Evolutionary conservation across 2,113 vertebrate species (phyloP).

Genomic region (Hoplias malabaricus): DNA sequence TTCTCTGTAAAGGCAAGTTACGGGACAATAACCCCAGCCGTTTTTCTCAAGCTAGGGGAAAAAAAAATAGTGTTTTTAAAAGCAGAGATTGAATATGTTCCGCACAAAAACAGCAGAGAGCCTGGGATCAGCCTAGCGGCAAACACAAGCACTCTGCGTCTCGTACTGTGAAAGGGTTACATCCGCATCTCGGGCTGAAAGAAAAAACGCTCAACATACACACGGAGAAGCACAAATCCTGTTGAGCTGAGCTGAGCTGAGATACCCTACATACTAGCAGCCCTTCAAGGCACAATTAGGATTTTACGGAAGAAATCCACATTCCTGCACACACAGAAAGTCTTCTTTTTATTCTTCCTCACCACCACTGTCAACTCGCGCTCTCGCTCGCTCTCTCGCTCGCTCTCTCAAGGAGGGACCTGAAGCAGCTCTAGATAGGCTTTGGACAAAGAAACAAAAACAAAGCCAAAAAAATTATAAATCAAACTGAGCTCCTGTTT

Average conservation of each 20-base stretch:
- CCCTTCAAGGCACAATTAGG: constrained; percentile 84
- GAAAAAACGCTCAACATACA: constrained; percentile 50
- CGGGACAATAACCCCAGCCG: constrained; percentile 53
- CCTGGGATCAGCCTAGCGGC: constrained; percentile 74
- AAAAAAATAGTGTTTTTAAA: constrained; percentile 49
- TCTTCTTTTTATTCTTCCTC: constrained; percentile 72
- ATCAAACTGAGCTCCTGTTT: constrained; percentile 68
- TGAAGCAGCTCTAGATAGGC: constrained; percentile 72
- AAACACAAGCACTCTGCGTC: constrained; percentile 68
- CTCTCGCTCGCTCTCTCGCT: constrained; percentile 25
- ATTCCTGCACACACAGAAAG: constrained; percentile 79
- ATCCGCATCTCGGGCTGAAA: constrained; percentile 75
- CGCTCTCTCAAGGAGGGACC: constrained; percentile 73
- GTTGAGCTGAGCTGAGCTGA: constrained; percentile 77
- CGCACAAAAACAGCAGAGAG: constrained; percentile 64
- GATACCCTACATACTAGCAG: constrained; percentile 74
- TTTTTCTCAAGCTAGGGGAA: constrained; percentile 33
- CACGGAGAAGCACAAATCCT: constrained; percentile 74
- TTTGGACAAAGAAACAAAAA: constrained; percentile 73
- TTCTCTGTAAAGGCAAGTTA: constrained; percentile 57
- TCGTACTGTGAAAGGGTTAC: constrained; percentile 77
- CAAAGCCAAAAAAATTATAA: constrained; percentile 63
- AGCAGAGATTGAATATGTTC: constrained; percentile 66
- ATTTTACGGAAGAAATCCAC: constrained; percentile 83
- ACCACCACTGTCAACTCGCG: constrained; percentile 73